Evolutionary conservation across 2,797 vertebrate genomes (phyloP).

Genomic region (Parauchenoglanis ngamensis): DNA sequence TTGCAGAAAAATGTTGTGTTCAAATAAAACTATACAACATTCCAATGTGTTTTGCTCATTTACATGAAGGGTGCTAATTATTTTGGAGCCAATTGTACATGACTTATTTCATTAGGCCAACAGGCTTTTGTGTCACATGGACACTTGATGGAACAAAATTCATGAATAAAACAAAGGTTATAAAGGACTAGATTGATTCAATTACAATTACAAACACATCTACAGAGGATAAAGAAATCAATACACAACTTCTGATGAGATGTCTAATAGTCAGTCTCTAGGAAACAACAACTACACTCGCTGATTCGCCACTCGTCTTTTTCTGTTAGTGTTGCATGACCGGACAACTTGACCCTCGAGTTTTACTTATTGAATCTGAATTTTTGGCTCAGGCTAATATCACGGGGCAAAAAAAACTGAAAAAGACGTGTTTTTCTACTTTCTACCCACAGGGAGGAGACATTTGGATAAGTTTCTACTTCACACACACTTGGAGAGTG

Average conservation of each 20-base stretch:
- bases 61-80: neutral
- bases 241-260: neutral
- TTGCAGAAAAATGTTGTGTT: neutral
- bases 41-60: neutral
- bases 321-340: conserved; percentile 1
- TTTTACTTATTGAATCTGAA: conserved; percentile 35
- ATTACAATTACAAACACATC: neutral
- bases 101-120: neutral
- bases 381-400: conserved; percentile 26
- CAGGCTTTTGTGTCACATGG: neutral
- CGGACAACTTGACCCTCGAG: neutral
- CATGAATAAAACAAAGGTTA: neutral
- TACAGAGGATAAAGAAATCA: neutral
- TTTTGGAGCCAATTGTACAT: too few species aligned
- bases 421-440: conserved; percentile 20
- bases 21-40: neutral
- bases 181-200: neutral
- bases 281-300: conserved; percentile 7
- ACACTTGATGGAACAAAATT: neutral
- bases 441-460: neutral
- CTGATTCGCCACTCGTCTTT: conserved; percentile 1
- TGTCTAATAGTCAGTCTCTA: conserved; percentile 1
- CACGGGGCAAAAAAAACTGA: neutral
- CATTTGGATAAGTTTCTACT: neutral
- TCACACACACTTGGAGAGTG: neutral